Evolutionary conservation across 2,113 vertebrate species (phyloP).

Genomic region (Poicephalus gulielmi): DNA sequence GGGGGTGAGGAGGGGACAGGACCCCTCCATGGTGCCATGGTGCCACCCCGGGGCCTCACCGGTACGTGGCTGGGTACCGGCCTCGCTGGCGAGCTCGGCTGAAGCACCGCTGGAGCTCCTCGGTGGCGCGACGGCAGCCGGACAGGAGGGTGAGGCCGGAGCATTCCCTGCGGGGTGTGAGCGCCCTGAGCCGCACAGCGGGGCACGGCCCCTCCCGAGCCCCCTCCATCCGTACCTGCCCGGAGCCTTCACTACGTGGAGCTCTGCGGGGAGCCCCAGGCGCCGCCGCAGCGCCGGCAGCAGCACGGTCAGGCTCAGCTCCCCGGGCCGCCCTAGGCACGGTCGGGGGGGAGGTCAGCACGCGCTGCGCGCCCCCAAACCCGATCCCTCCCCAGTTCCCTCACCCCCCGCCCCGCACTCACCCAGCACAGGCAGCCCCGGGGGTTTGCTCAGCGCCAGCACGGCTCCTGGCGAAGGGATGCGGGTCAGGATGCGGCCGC

Average conservation of each 20-base stretch:
- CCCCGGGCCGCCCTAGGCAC: conserved; percentile 52
- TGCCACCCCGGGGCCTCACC: not conserved
- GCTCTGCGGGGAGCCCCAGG: conserved; percentile 48
- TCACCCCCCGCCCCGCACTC: not conserved
- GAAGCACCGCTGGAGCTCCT: conserved; percentile 70
- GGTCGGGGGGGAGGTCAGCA: not conserved
- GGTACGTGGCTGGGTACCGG: not conserved
- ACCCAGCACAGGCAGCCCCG: conserved; percentile 73
- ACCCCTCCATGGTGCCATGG: too few species aligned
- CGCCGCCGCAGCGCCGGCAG: conserved; percentile 65
- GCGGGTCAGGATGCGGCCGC: not conserved
- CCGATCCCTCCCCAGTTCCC: too few species aligned
- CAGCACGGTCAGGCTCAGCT: conserved; percentile 54
- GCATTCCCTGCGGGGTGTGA: conserved; percentile 38
- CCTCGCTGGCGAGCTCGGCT: not conserved
- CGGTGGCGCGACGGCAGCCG: conserved; percentile 55
- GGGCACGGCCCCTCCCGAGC: not conserved
- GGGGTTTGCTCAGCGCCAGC: conserved; percentile 74
- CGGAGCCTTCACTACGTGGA: conserved; percentile 73
- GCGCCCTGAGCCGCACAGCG: not conserved
- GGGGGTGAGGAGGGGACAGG: not conserved
- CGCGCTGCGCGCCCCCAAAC: accelerated
- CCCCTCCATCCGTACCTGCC: conserved; percentile 55
- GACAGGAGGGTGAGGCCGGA: conserved; percentile 81
- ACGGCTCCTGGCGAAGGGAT: conserved; percentile 65